Evolutionary conservation across 1,140 invertebrate species (phyloP).

Genomic region (Apolygus lucorum): DNA sequence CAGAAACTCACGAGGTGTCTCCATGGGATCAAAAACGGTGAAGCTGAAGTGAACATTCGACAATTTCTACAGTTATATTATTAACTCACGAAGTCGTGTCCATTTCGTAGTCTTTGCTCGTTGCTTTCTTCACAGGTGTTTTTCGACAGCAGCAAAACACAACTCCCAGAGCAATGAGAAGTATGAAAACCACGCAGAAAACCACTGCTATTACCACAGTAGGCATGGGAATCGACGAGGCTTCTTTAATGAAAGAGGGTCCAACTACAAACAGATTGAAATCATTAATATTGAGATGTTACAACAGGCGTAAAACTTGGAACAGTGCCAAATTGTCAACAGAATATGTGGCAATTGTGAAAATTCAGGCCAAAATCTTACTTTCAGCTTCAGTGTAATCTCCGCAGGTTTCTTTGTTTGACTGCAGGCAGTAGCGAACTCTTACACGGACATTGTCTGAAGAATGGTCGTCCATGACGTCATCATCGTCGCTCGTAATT

Average conservation of each 20-base stretch:
- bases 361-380: constrained; percentile 44
- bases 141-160: constrained; percentile 80
- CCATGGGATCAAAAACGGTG: too few relatives aligned
- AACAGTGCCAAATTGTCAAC: too few relatives aligned
- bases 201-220: constrained; percentile 73
- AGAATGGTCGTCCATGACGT: constrained; percentile 43
- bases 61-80: too few relatives aligned
- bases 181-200: constrained; percentile 66
- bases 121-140: constrained; percentile 68
- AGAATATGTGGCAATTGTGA: background rate
- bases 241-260: constrained; percentile 65
- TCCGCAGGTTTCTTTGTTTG: constrained; percentile 69
- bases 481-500: constrained; percentile 44
- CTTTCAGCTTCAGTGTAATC: constrained; percentile 70
- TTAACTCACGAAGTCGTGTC: constrained; percentile 57
- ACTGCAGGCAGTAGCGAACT: constrained; percentile 66
- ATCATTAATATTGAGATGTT: background rate
- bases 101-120: constrained; percentile 82
- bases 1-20: too few relatives aligned
- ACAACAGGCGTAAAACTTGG: background rate
- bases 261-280: constrained; percentile 52
- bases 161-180: constrained; percentile 65
- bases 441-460: constrained; percentile 57
- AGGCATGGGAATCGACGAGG: constrained; percentile 62
- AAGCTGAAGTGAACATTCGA: too few relatives aligned